Conservation (phyloP, 2,797 vertebrate species). For the Clarias platycephalus region DNA sequence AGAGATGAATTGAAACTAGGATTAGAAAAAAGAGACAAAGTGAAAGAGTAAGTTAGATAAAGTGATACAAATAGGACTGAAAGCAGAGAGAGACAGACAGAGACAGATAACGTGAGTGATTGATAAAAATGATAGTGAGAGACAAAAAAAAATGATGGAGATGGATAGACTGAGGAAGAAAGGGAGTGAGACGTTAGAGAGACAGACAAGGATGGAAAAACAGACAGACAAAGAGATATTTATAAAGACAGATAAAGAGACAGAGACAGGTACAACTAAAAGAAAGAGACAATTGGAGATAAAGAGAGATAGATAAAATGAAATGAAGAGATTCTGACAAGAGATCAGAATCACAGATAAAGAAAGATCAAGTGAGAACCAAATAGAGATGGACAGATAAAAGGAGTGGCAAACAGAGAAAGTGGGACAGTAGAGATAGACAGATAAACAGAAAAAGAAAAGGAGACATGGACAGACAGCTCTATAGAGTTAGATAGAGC, state of each 20-base stretch:
- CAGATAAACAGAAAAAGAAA: too few relatives aligned
- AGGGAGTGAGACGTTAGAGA: slow-evolving; percentile 32
- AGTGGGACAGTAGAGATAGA: not conserved
- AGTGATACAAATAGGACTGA: not conserved
- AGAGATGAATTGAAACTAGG: not conserved
- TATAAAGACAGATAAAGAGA: not conserved
- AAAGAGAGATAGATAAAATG: not conserved
- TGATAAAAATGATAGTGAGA: not conserved
- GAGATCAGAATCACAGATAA: too few relatives aligned
- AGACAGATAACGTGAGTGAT: not conserved
- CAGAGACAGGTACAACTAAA: not conserved
- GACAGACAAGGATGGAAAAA: too few relatives aligned
- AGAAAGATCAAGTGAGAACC: too few relatives aligned
- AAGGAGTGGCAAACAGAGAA: not conserved
- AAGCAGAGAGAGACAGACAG: not conserved
- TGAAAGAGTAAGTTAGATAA: not conserved
- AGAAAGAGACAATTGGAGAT: not conserved
- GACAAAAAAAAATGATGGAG: not conserved
- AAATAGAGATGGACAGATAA: not conserved
- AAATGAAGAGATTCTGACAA: too few relatives aligned
- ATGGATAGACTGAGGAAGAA: not conserved
- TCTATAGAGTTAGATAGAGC: not conserved
- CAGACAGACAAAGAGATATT: too few relatives aligned
- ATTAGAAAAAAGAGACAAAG: too few relatives aligned
- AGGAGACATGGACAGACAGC: not conserved